Conservation (phyloP, 2,888 invertebrate genomes). For the Agapetus fuscipes region DNA sequence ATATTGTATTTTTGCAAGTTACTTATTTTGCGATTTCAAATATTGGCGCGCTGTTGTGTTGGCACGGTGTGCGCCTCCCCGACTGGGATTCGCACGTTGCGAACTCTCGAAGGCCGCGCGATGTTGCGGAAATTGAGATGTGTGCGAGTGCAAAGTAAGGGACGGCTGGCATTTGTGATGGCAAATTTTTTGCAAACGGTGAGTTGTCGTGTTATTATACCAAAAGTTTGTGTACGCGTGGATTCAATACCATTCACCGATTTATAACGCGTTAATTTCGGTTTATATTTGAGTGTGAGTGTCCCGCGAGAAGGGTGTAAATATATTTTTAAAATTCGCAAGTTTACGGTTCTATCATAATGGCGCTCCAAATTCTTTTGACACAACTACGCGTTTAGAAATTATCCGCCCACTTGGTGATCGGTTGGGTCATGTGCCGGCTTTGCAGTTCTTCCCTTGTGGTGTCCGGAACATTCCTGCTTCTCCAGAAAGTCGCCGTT, state of each 20-base stretch:
- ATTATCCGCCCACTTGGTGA: conserved; percentile 24
- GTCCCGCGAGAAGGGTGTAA: too few species aligned
- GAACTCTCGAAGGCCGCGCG: conserved; percentile 58
- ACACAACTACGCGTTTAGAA: conserved; percentile 48
- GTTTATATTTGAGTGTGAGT: too few species aligned
- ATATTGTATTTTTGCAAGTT: background rate
- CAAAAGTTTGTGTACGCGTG: conserved; percentile 12
- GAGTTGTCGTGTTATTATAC: conserved; percentile 43
- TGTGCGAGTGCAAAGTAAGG: conserved; percentile 58
- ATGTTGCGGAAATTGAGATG: conserved; percentile 49
- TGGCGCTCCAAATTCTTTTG: conserved; percentile 41
- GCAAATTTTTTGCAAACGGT: conserved; percentile 70
- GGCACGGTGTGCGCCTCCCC: conserved; percentile 48
- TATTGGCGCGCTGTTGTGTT: conserved; percentile 36
- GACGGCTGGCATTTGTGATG: conserved; percentile 72
- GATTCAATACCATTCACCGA: too few species aligned
- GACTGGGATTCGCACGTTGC: conserved; percentile 53
- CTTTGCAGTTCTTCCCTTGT: conserved; percentile 29
- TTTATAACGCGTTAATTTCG: too few species aligned
- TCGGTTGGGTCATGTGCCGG: conserved; percentile 17
- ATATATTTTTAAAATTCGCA: conserved; percentile 10
- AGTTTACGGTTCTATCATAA: conserved; percentile 14
- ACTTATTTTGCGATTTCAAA: conserved; percentile 31
- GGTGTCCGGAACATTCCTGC: too few species aligned
- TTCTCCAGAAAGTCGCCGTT: too few species aligned